Evolutionary conservation across 2,888 invertebrate genomes (phyloP), one percentile per base, ranked within the genome.

Genomic region (Halictus ligatus): DNA sequence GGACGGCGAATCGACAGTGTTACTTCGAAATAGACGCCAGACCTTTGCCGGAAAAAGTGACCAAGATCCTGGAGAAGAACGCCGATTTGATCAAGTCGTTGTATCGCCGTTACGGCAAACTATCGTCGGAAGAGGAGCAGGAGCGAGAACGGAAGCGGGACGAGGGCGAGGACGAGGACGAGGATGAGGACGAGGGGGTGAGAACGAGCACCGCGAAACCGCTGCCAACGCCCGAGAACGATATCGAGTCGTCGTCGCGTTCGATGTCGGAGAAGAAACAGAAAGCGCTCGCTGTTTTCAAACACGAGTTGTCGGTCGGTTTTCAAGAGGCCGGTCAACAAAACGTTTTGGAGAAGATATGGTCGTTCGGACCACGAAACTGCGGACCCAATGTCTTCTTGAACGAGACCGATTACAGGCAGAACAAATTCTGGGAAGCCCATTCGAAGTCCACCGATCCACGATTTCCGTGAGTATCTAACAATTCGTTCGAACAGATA

Each of bases 321-420:
- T 97, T 98, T 91, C 94, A 95, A 2, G 96, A 96, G 81, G 95
- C 96, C 5, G 96, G 96, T 1, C 95, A 87, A 2, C 94, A 95
- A 0, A 94, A 96, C 43, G 92, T 96, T 67, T 95, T 97, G 2
- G 96, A 97, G 77, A 96, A 97, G 95, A 97, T 99, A 90, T 99
- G 99, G 99, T 97, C 98, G 7, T 97, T 99, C 89, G 99, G 99
- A 0, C 99, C 99, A 6, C 97, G 97, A 88, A 97, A 97, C 94
- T 98, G 98, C 93, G 98, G 99, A 75, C 97, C 98, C 2, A 99
- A 99, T 96, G 95, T 99, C 85, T 96, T 99, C 72, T 95, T 99
- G 6, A 99, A 99, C 95, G 96, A 97, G 86, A 97, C 98, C 0
- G 97, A 97, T 94, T 98, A 98, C 91, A 95, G 96, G 58, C 95